Evolutionary conservation across 2,113 vertebrate genomes (phyloP).

Genomic region (Nothocercus nigrocapillus): DNA sequence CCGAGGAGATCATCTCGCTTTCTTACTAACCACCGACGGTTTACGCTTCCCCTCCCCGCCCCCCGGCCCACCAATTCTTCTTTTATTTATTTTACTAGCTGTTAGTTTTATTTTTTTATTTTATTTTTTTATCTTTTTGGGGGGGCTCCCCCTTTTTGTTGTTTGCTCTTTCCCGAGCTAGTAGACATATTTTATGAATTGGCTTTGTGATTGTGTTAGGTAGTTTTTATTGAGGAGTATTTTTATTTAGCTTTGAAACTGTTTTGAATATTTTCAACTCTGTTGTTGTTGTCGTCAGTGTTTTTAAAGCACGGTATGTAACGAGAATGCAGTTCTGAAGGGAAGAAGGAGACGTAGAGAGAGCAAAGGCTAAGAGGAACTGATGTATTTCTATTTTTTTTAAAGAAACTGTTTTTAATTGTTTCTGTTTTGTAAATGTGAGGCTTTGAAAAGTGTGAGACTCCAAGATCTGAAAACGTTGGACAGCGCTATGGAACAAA

Average conservation of each 20-base stretch:
- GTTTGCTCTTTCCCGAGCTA: constrained; percentile 75
- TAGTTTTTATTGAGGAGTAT: constrained; percentile 76
- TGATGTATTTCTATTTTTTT: constrained; percentile 74
- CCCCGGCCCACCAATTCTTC: constrained; percentile 57
- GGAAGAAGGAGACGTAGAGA: constrained; percentile 49
- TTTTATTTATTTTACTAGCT: constrained; percentile 84
- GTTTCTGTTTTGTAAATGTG: constrained; percentile 89
- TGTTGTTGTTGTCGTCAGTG: constrained; percentile 72
- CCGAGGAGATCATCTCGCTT: constrained; percentile 79
- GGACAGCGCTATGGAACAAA: constrained; percentile 79
- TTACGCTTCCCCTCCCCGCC: constrained; percentile 58
- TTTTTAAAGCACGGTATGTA: constrained; percentile 71
- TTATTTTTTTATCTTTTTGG: constrained; percentile 71
- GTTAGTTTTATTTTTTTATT: constrained; percentile 76
- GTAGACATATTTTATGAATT: constrained; percentile 75
- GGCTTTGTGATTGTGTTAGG: constrained; percentile 78
- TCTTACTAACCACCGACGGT: constrained; percentile 83
- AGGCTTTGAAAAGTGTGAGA: constrained; percentile 83
- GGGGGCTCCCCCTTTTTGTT: constrained; percentile 58
- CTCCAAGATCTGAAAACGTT: constrained; percentile 78
- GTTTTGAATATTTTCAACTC: constrained; percentile 76
- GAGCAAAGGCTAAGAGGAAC: constrained; percentile 62
- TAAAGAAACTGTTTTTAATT: constrained; percentile 79
- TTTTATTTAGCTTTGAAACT: constrained; percentile 78
- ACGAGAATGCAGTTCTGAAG: constrained; percentile 65